Conservation (phyloP, 1,140 invertebrate species). For the Halictus rubicundus region DNA sequence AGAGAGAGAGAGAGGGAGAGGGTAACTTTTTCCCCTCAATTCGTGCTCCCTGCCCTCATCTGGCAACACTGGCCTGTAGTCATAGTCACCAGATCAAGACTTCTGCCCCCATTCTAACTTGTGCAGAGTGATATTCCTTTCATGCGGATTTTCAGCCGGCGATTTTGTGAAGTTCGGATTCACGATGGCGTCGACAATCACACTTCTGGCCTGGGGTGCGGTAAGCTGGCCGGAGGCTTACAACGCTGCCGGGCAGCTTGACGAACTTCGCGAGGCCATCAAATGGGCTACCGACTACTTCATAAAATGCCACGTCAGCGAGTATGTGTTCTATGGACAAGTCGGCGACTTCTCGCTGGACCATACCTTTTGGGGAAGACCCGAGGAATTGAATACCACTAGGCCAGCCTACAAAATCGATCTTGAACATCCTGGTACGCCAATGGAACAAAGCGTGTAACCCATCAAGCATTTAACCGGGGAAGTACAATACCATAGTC, state of each 20-base stretch:
- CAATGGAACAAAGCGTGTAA: background rate
- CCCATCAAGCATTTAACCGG: too few relatives aligned
- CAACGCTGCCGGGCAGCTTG: slow-evolving; percentile 73
- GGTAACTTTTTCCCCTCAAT: too few relatives aligned
- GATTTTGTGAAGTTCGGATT: slow-evolving; percentile 86
- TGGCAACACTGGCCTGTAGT: too few relatives aligned
- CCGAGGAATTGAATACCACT: slow-evolving; percentile 83
- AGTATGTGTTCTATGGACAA: slow-evolving; percentile 83
- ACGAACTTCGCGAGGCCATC: slow-evolving; percentile 79
- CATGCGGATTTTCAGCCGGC: slow-evolving; percentile 77
- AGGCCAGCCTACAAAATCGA: slow-evolving; percentile 84
- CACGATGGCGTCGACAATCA: slow-evolving; percentile 83
- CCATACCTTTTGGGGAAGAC: slow-evolving; percentile 83
- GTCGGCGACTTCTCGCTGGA: slow-evolving; percentile 82
- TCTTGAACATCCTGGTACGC: slow-evolving; percentile 79
- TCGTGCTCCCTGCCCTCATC: too few relatives aligned
- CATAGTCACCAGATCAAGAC: too few relatives aligned
- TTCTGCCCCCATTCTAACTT: too few relatives aligned
- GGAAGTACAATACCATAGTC: too few relatives aligned
- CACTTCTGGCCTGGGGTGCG: slow-evolving; percentile 83
- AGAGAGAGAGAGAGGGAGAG: too few relatives aligned
- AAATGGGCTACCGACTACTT: slow-evolving; percentile 85
- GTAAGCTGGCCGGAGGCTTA: slow-evolving; percentile 82
- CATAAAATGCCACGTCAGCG: slow-evolving; percentile 82
- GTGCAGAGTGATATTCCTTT: too few relatives aligned